These are phyloP conservation scores for Geophilus truncorum DNA, from an alignment of 2,888 invertebrate genomes.

Conservation along the genomic window DNA sequence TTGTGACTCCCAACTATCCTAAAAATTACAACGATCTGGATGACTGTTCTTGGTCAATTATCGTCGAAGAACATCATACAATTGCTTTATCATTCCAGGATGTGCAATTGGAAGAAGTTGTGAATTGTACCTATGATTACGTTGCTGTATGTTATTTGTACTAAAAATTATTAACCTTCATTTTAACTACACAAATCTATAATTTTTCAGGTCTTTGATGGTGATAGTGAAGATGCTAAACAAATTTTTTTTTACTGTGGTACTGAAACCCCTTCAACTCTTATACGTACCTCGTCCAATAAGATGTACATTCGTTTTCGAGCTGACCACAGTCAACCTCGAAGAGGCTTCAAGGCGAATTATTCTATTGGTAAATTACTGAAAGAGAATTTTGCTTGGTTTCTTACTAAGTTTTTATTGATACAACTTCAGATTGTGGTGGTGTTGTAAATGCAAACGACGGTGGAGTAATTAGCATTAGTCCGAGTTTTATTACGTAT, in stretches of 20 bases:
- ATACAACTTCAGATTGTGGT: slow-evolving; percentile 50
- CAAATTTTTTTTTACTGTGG: slow-evolving; percentile 59
- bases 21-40: slow-evolving; percentile 66
- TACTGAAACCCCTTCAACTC: slow-evolving; percentile 49
- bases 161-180: background rate
- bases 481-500: background rate
- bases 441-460: slow-evolving; percentile 44
- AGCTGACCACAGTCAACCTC: slow-evolving; percentile 50
- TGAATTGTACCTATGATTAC: slow-evolving; percentile 55
- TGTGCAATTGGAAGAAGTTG: slow-evolving; percentile 56
- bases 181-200: background rate
- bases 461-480: slow-evolving; percentile 43
- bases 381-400: too few relatives aligned
- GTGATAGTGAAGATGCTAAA: slow-evolving; percentile 52
- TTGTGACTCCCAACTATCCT: slow-evolving; percentile 80
- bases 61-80: slow-evolving; percentile 61
- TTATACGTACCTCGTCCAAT: slow-evolving; percentile 58
- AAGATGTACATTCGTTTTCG: slow-evolving; percentile 62
- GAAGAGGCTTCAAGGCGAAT: background rate
- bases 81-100: slow-evolving; percentile 65
- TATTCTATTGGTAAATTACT: too few relatives aligned
- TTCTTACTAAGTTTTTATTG: too few relatives aligned
- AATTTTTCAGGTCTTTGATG: slow-evolving; percentile 53
- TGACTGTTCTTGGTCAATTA: slow-evolving; percentile 73
- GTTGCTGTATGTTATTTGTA: slow-evolving; percentile 51